Base-by-base conservation (phyloP, 2,888 invertebrate species). In the Scrobipalpa atriplicella region DNA sequence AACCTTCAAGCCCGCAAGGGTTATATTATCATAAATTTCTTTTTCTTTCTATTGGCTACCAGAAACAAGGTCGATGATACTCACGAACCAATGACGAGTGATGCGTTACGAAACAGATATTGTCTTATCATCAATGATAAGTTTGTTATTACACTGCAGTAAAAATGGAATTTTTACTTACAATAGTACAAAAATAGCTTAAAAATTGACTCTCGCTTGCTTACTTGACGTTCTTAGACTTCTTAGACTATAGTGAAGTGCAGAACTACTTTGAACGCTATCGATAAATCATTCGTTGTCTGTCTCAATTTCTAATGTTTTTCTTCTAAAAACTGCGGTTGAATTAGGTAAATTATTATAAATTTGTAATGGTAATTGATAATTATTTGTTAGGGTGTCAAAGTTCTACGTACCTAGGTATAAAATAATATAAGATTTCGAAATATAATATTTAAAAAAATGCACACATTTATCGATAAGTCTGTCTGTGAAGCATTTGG, bases 61-160 rank as follows among this genome's bases (percentile, higher is more conserved):
- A 21, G 6, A 36, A 52, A 75, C 82, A 85, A 85, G 83, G 84
- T 56, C 36, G 58, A 82, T 83, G 80, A 75, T 73, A 78, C 76
- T 78, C 77, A 80, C 78, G 54, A 21, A 16, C 38, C 41, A 18
- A 38, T 52, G 66, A 66, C 64, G 56, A 66, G 21, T 47, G 16
- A 16, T 38, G 41, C n/a, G 52, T 52, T 66, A 61, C 61, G 65
- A 51, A 62, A 65, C 62, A 21, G 64, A 64, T 58, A 66, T 39
- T 41, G n/a, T 52, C 60, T 66, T 68, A 68, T 68, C 68, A 68
- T 68, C 68, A 64, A 66, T 56, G 47, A 66, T 56, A 47, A 60
- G 64, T 47, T 64, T 65, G 67, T 67, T 67, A 65, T 65, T 19
- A 43, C 56, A 65, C 19, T 10, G 54, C 43, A 58, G 13, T 64